phyloP scores from a whole-genome alignment of 2,888 invertebrate genomes.

The Nemurella pictetii region DNA sequence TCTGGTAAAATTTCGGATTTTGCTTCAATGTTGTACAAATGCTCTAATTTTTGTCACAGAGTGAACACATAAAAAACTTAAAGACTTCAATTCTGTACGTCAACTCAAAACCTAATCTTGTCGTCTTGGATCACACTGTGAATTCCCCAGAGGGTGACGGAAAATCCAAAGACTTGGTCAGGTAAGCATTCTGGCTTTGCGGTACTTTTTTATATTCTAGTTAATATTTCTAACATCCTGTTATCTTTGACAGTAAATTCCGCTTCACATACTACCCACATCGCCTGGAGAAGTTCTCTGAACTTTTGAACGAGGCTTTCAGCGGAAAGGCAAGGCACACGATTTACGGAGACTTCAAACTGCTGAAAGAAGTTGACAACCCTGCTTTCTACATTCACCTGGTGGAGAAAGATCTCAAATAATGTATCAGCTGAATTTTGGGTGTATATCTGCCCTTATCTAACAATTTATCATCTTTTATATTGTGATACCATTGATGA shows the following conservation, averaged over 20 bases:
- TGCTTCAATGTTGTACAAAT: background rate
- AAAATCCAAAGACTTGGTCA: background rate
- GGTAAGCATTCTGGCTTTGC: background rate
- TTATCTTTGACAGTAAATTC: slow-evolving; percentile 66
- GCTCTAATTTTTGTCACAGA: slow-evolving; percentile 56
- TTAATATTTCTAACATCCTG: too few relatives aligned
- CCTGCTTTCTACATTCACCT: slow-evolving; percentile 88
- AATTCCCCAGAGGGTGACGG: slow-evolving; percentile 52
- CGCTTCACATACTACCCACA: slow-evolving; percentile 89
- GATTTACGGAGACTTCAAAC: slow-evolving; percentile 82
- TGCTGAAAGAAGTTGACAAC: slow-evolving; percentile 61
- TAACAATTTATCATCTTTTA: too few relatives aligned
- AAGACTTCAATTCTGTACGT: slow-evolving; percentile 83
- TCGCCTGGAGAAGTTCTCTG: slow-evolving; percentile 68
- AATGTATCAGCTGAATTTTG: too few relatives aligned
- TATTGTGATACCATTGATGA: too few relatives aligned
- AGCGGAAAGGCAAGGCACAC: slow-evolving; percentile 65
- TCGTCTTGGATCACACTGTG: slow-evolving; percentile 82
- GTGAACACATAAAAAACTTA: slow-evolving; percentile 78
- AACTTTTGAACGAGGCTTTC: slow-evolving; percentile 73
- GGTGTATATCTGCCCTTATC: too few relatives aligned
- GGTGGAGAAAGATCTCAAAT: slow-evolving; percentile 61
- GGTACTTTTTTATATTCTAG: too few relatives aligned
- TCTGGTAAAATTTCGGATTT: too few relatives aligned
- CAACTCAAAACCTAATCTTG: slow-evolving; percentile 72